Conservation (phyloP, 2,888 invertebrate genomes). For the Luffia ferchaultella region DNA sequence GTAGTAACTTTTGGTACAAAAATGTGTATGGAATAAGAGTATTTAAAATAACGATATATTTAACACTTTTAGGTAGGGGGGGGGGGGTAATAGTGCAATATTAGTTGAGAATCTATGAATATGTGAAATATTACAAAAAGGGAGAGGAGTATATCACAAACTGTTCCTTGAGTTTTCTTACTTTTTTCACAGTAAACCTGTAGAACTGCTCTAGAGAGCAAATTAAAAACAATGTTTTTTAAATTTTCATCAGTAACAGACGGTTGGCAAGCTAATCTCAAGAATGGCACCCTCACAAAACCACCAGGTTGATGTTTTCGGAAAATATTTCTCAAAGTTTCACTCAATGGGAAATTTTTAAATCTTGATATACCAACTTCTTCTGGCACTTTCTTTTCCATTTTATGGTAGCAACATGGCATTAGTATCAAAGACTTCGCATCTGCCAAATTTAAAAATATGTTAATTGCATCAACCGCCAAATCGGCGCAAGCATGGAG, state of each 20-base stretch:
- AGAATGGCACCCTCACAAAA: no score
- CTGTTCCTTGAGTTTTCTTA: no score
- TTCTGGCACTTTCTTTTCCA: constrained; percentile 25
- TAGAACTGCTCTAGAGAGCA: constrained; percentile 68
- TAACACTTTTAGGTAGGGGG: no score
- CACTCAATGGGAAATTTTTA: constrained; percentile 73
- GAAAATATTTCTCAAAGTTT: constrained; percentile 37
- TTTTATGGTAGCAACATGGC: constrained; percentile 84
- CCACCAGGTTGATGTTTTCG: constrained; percentile 71
- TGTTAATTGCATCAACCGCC: constrained; percentile 70
- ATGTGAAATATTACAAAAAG: no score
- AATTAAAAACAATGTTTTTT: constrained; percentile 55
- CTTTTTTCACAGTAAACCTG: constrained; percentile 67
- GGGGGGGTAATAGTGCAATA: no score
- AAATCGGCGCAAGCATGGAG: constrained; percentile 84
- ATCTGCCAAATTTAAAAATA: constrained; percentile 67
- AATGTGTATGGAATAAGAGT: no score
- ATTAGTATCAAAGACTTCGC: constrained; percentile 70
- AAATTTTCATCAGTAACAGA: constrained; percentile 58
- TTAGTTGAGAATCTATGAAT: no score
- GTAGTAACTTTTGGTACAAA: no score
- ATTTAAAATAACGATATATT: no score
- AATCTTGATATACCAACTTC: constrained; percentile 44
- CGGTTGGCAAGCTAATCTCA: constrained; percentile 77
- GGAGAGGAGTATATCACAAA: no score